These are phyloP conservation scores for Microctenopoma steveboyesi DNA, from an alignment of 2,797 vertebrate species.

Conservation along the genomic window DNA sequence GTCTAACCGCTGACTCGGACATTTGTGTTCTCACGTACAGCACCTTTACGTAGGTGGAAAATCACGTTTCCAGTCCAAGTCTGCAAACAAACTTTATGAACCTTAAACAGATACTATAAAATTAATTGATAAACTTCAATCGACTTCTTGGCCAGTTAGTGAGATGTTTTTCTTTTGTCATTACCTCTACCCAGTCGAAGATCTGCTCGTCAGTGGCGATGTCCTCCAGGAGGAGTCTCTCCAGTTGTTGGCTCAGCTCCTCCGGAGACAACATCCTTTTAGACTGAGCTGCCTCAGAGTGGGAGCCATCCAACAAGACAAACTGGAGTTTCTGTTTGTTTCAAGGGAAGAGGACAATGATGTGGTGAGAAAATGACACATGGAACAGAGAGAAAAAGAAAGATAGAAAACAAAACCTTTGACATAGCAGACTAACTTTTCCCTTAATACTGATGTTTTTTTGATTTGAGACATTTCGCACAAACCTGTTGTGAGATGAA, in stretches of 20 bases:
- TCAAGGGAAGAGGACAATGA: background rate
- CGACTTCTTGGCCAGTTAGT: too few species aligned
- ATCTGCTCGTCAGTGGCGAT: constrained; percentile 95
- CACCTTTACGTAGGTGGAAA: too few species aligned
- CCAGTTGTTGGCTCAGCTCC: constrained; percentile 90
- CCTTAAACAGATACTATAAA: too few species aligned
- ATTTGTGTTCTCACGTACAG: too few species aligned
- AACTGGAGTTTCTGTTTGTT: constrained; percentile 93
- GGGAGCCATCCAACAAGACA: constrained; percentile 70
- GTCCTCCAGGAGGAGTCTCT: constrained; percentile 93
- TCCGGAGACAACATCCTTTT: constrained; percentile 81
- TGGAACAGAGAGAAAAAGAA: background rate
- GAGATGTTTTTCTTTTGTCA: constrained; percentile 20
- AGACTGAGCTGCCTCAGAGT: constrained; percentile 48
- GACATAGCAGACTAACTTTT: background rate
- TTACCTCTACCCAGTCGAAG: constrained; percentile 99
- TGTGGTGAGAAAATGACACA: background rate
- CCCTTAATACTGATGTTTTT: background rate
- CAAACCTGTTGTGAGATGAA: constrained; percentile 93
- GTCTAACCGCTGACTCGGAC: too few species aligned
- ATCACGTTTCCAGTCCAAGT: too few species aligned
- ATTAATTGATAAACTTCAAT: too few species aligned
- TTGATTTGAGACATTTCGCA: background rate
- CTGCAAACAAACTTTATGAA: too few species aligned
- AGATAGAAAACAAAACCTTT: too few species aligned